A percentile compares a stretch with the other conserved stretches of the same genome.
These are phyloP conservation scores for Lepilemur septentrionalis DNA, from an alignment of 2,797 vertebrate species.

Conservation along the genomic window DNA sequence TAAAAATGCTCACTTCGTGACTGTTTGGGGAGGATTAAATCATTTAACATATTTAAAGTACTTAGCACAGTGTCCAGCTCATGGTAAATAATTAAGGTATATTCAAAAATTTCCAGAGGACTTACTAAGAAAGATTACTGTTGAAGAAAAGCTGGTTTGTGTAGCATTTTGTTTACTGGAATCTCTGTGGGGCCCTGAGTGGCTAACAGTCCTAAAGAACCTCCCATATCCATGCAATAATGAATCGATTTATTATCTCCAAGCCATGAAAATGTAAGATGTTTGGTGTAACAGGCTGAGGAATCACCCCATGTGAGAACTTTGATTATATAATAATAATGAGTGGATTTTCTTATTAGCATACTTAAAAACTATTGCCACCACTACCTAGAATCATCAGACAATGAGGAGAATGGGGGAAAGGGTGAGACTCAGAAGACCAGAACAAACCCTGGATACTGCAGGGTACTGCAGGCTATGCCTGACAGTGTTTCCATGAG, in stretches of 20 bases:
- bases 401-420: not conserved
- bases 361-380: not conserved
- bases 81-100: not conserved
- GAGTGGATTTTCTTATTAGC: not conserved
- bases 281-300: not conserved
- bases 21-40: not conserved
- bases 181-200: not conserved
- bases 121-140: not conserved
- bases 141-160: slow-evolving; percentile 8
- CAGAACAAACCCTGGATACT: not conserved
- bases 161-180: not conserved
- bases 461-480: not conserved
- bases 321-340: slow-evolving; percentile 11
- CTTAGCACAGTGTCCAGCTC: not conserved
- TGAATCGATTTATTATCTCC: slow-evolving; percentile 5
- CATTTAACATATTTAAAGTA: not conserved
- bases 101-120: not conserved
- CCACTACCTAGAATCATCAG: not conserved
- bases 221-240: not conserved
- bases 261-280: slow-evolving; percentile 10
- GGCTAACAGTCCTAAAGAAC: not conserved
- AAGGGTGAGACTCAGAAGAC: not conserved
- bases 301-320: not conserved
- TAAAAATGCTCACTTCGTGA: not conserved
- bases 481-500: slow-evolving; percentile 37